phyloP scores from a whole-genome alignment of 1,140 invertebrate species.

The Microplitis mediator region DNA sequence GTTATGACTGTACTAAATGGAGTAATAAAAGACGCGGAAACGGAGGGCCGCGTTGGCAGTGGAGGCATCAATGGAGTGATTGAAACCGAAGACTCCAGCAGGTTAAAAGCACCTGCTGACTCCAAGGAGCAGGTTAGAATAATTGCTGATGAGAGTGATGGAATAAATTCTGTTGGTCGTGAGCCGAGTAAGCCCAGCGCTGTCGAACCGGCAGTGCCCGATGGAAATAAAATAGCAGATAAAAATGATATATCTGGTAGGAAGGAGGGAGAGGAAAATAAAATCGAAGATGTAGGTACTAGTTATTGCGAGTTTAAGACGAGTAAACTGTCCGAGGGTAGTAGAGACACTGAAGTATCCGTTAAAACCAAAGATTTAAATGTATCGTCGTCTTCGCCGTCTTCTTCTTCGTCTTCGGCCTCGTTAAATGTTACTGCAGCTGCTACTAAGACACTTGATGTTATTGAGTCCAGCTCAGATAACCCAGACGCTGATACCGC shows the following conservation, averaged over 20 bases:
- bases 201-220: constrained; percentile 4
- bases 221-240: not conserved
- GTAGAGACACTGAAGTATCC: not conserved
- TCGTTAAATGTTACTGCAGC: not conserved
- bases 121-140: constrained; percentile 7
- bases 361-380: constrained; percentile 1
- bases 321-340: not conserved
- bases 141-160: constrained; percentile 4
- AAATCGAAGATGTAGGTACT: not conserved
- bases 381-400: too few species aligned
- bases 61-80: constrained; percentile 11
- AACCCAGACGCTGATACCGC: not conserved
- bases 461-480: not conserved
- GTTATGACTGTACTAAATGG: constrained; percentile 60
- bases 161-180: not conserved
- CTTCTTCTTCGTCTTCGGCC: too few species aligned
- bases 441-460: not conserved
- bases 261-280: not conserved
- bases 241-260: constrained; percentile 8
- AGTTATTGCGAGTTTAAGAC: not conserved
- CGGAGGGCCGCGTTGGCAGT: constrained; percentile 28
- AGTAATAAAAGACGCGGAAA: constrained; percentile 54
- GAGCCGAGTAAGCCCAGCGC: constrained; percentile 16
- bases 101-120: constrained; percentile 13
- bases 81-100: constrained; percentile 2